Conservation (phyloP, 2,113 vertebrate genomes). For the Todiramphus saurophagus region DNA sequence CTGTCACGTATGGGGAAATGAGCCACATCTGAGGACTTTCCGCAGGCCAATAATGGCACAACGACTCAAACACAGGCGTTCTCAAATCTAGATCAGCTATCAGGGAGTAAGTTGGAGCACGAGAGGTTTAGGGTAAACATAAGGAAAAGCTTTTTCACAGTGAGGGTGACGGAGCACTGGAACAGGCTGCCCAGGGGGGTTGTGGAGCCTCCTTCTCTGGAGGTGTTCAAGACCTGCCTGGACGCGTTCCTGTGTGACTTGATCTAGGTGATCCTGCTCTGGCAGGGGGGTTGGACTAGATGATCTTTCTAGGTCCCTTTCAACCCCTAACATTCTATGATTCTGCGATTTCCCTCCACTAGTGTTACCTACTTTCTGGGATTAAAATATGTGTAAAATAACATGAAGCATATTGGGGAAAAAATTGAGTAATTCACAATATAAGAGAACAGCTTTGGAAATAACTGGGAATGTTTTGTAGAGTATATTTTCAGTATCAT, state of each 20-base stretch:
- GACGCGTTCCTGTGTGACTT: too few species aligned
- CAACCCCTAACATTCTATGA: too few species aligned
- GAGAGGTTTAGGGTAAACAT: too few species aligned
- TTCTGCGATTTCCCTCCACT: not conserved
- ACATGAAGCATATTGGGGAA: not conserved
- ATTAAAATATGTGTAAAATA: not conserved
- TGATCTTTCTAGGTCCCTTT: too few species aligned
- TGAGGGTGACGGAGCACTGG: too few species aligned
- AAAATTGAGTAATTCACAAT: not conserved
- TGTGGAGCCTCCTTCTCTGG: too few species aligned
- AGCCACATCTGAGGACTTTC: not conserved
- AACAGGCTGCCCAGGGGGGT: too few species aligned
- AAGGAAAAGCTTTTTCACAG: too few species aligned
- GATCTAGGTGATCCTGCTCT: too few species aligned
- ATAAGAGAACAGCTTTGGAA: not conserved
- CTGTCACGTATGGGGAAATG: accelerated
- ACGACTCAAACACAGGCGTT: not conserved
- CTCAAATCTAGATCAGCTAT: not conserved
- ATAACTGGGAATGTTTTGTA: not conserved
- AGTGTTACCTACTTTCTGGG: not conserved
- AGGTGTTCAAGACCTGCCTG: too few species aligned
- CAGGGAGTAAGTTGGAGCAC: too few species aligned
- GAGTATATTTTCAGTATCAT: not conserved
- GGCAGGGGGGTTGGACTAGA: too few species aligned
- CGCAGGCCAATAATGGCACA: accelerated